Evolutionary conservation across 2,113 vertebrate species (phyloP).

Genomic region (Turdus rufiventris): DNA sequence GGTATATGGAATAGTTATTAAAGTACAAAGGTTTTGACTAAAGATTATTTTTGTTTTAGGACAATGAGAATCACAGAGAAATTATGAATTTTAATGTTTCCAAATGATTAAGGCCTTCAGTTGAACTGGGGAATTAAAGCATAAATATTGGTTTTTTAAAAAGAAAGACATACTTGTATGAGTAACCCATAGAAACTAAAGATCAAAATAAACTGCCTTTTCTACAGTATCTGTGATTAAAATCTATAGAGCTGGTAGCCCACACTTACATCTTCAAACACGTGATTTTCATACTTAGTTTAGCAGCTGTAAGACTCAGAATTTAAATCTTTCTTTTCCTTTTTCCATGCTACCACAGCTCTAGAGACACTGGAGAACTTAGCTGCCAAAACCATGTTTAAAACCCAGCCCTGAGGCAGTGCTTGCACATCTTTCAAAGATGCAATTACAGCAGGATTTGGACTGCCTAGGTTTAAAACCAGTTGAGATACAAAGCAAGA

Average conservation of each 20-base stretch:
- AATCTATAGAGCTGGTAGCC: not conserved
- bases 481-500: not conserved
- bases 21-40: not conserved
- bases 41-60: not conserved
- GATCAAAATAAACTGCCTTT: not conserved
- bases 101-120: not conserved
- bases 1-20: not conserved
- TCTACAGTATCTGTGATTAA: not conserved
- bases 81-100: not conserved
- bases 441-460: not conserved
- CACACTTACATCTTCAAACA: not conserved
- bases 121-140: not conserved
- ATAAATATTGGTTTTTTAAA: not conserved
- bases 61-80: not conserved
- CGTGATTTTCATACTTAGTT: not conserved
- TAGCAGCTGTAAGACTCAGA: not conserved
- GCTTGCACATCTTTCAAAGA: not conserved
- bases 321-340: not conserved
- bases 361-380: not conserved
- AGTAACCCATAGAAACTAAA: not conserved
- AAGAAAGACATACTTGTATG: not conserved
- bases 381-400: not conserved
- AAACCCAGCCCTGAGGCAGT: not conserved
- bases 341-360: not conserved
- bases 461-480: not conserved